Evolutionary conservation across 2,888 invertebrate species (phyloP).

Genomic region (Drosophila fungiperda): DNA sequence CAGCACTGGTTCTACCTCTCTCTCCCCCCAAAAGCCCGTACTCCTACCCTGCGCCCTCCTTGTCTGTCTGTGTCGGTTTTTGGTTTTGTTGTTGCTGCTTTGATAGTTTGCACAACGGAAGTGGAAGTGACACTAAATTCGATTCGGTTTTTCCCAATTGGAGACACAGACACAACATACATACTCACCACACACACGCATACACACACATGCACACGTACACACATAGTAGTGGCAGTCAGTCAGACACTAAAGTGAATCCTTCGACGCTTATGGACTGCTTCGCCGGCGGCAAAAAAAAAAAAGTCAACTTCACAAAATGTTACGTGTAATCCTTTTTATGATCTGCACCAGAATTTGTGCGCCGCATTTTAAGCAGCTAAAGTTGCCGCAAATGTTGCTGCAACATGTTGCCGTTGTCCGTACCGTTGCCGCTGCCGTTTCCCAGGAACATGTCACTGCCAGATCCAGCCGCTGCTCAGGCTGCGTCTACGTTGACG

Average conservation of each 20-base stretch:
- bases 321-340: slow-evolving; percentile 78
- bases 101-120: slow-evolving; percentile 80
- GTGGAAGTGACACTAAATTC: slow-evolving; percentile 79
- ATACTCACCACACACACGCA: slow-evolving; percentile 1
- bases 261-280: slow-evolving; percentile 54
- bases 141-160: slow-evolving; percentile 76
- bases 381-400: slow-evolving; percentile 25
- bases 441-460: slow-evolving; percentile 68
- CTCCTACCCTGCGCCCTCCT: background rate
- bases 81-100: slow-evolving; percentile 44
- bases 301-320: slow-evolving; percentile 67
- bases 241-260: slow-evolving; percentile 33
- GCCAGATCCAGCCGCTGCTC: slow-evolving; percentile 82
- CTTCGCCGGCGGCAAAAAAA: slow-evolving; percentile 27
- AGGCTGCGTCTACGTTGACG: slow-evolving; percentile 64
- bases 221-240: slow-evolving; percentile 13
- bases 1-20: background rate
- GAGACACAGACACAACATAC: slow-evolving; percentile 26
- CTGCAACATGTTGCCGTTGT: slow-evolving; percentile 28
- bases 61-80: slow-evolving; percentile 35
- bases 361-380: slow-evolving; percentile 74
- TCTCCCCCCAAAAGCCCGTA: background rate
- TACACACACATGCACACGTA: slow-evolving; percentile 7
- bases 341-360: slow-evolving; percentile 74
- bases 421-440: slow-evolving; percentile 4